Evolutionary conservation across 2,113 vertebrate species (phyloP).

Genomic region (Emydocephalus ijimae): DNA sequence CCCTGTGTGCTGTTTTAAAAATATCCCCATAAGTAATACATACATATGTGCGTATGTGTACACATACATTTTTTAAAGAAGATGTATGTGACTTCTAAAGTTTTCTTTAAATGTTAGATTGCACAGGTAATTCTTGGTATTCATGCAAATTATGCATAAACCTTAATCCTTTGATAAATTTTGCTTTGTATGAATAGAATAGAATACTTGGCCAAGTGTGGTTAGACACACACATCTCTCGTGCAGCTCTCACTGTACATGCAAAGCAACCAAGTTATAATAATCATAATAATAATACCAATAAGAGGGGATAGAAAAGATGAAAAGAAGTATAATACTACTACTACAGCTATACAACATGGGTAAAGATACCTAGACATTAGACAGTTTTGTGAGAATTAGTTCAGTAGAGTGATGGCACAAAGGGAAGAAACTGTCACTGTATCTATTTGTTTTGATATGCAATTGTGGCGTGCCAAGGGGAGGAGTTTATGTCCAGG

Average conservation of each 20-base stretch:
- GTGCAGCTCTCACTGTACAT: neutral
- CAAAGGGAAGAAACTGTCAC: neutral
- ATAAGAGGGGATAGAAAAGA: neutral
- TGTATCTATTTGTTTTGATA: no score
- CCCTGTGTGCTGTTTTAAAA: slow-evolving; percentile 24
- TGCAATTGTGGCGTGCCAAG: no score
- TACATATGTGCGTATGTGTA: neutral
- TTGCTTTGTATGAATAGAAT: neutral
- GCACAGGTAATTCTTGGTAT: slow-evolving; percentile 6
- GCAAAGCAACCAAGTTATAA: neutral
- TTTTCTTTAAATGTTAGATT: slow-evolving; percentile 1
- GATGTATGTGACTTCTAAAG: slow-evolving; percentile 1
- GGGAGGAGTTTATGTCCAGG: no score
- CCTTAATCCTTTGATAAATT: neutral
- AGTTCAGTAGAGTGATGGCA: neutral
- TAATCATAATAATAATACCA: neutral
- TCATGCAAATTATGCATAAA: neutral
- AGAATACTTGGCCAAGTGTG: neutral
- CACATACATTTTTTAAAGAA: neutral
- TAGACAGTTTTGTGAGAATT: neutral
- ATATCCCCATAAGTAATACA: slow-evolving; percentile 27
- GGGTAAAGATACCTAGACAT: neutral
- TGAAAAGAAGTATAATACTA: neutral
- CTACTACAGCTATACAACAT: neutral
- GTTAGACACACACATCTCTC: neutral